Evolutionary conservation across 2,797 vertebrate species (phyloP), one percentile per base, ranked within the genome.

Genomic region (Cossypha caffra): DNA sequence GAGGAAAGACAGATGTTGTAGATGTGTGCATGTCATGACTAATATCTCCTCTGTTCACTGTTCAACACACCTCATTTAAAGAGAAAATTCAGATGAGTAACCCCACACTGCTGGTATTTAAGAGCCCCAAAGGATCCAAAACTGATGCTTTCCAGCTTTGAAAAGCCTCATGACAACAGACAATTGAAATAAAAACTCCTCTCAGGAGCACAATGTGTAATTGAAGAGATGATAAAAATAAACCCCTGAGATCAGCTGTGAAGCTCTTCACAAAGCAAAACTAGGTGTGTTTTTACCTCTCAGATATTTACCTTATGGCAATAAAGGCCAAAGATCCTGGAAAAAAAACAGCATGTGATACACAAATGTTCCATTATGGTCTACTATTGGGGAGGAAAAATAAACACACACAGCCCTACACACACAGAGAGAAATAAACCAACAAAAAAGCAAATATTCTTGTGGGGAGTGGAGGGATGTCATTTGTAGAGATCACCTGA

Each of bases 221-320:
- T 10, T 72, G 64, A 95, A 94, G 35, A 59, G 40, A 59, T 33
- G 35, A 84, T 67, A 79, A 94, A 96, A 94, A 88, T 51, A 93
- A 90, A 31, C 28, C 8, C 24, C 43, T 23, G 29, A 76, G 45
- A 93, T 38, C 24, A 84, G 24, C 40, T 58, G 23, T 5, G 1
- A 88, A 68, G 24, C 40, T 50, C 43, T 76, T 86, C 13, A 85
- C n/a, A 79, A 79, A 88, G 29, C 55, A 88, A 78, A 90, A 59
- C 5, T 7, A 89, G 28, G n/a, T 31, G 59, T 40, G 45, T 38
- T 74, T 63, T 59, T 52, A 19, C 59, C 28, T 59, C 51, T 18
- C 23, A 42, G 29, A 7, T 63, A 80, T 64, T 71, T 50, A 89
- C 42, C 14, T 89, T 48, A 64, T 3, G 23, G 73, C 21, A 91